Base-by-base conservation (phyloP, 2,888 invertebrate genomes). In the Hetaerina titia region DNA sequence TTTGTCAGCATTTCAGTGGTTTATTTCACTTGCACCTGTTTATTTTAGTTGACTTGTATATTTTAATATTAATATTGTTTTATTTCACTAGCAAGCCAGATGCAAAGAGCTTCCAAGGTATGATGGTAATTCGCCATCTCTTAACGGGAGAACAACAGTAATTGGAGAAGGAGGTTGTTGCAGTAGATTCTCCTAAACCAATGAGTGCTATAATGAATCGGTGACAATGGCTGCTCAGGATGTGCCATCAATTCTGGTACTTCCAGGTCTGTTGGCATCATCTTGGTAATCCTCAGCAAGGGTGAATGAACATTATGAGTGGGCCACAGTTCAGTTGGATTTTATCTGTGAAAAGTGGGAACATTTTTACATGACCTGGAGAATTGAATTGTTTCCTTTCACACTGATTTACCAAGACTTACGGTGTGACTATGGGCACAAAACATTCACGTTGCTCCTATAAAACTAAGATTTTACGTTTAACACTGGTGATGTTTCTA, bases 71-170 rank as follows among this genome's bases (percentile, higher is more conserved):
- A 58, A 95, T 63, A 45, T 2, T 31, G 1, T 9, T 13, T 90
- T 15, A 56, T 95, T 89, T 45, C 56, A 97, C 25, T 97, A 98
- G 98, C 98, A 98, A 97, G 98, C 98, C n/a, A 98, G 98, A 96
- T 98, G 98, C 97, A 98, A 98, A 97, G 98, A 98, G 97, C 96
- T 98, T 96, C 98, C 98, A 60, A 98, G 98, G 96, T 98, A 98
- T 96, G 98, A 98, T 96, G 97, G 98, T 94, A 98, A 97, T 96
- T 97, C 98, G 96, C 98, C 98, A 60, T 98, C 98, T 88, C 98
- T 98, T 96, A 98, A 98, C 96, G 98, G 98, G 74, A 98, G 98
- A 96, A 98, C 98, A 31, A 98, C 98, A 94, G 97, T 98, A 15
- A 97, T 98, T 81, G 98, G 97, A 95, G 98, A 98, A 96, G 97